Percentiles rank a stretch among this genome's conserved stretches.
These are phyloP conservation scores for Spizaetus ornatus DNA, from an alignment of 2,113 vertebrate genomes.

Conservation along the genomic window DNA sequence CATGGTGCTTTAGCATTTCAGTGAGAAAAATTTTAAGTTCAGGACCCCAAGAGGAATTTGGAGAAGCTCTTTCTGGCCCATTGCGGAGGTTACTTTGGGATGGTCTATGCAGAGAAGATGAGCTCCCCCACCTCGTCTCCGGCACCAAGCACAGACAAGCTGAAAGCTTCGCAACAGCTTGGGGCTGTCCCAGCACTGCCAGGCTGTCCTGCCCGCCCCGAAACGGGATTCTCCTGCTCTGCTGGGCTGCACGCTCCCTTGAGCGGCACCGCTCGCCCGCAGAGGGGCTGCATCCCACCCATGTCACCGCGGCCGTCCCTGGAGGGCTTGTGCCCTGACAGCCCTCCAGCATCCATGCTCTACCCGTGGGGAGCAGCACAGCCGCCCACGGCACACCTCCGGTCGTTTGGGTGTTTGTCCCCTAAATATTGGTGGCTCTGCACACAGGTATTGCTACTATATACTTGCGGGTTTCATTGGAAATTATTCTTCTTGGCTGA, in stretches of 20 bases:
- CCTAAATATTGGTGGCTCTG: accelerated
- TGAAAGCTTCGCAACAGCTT: no score
- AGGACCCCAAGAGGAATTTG: not conserved
- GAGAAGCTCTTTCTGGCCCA: not conserved
- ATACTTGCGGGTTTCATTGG: accelerated
- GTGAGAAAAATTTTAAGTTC: not conserved
- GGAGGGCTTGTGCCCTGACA: not conserved
- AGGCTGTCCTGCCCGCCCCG: not conserved
- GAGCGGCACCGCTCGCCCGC: not conserved
- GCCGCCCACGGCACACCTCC: accelerated
- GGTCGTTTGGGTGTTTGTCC: accelerated
- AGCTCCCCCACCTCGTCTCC: not conserved
- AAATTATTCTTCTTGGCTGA: not conserved
- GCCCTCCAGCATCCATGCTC: not conserved
- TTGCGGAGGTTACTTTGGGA: not conserved
- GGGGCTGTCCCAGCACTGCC: not conserved
- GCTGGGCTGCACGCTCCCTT: not conserved
- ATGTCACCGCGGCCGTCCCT: accelerated
- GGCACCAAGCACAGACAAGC: no score
- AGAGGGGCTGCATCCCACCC: not conserved
- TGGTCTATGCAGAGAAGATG: not conserved
- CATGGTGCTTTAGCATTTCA: not conserved
- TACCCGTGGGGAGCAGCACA: not conserved
- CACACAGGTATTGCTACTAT: accelerated
- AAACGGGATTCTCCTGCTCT: accelerated